Base-by-base conservation (phyloP, 1,140 invertebrate genomes). In the Trichogramma pretiosum region DNA sequence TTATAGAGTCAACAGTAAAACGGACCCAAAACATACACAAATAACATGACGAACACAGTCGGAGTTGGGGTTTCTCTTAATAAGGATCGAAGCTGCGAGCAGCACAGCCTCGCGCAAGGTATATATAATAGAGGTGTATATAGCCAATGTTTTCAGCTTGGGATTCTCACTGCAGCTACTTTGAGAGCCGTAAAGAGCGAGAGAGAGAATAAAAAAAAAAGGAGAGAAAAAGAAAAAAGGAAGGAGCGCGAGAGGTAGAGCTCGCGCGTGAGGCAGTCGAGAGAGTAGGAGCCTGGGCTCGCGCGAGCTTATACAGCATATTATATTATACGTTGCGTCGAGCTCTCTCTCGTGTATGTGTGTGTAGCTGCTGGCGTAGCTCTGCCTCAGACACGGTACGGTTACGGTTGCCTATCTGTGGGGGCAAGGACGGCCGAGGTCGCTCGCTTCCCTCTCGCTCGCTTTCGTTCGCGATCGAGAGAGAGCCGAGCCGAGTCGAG, bases 341-440 rank as follows among this genome's bases (percentile, higher is more conserved):
- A n/a, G n/a, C 26, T 9, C 26, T 9, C 26, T 30, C 26, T 13
- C 8, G 7, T 9, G 7, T 30, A 7, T 30, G 26, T 30, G 8
- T 30, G 26, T 30, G 13, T 30, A 30, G 26, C 26, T 9, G 26
- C 26, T 30, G 26, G n/a, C n/a, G n/a, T n/a, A n/a, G n/a, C n/a
- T n/a, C n/a, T n/a, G n/a, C n/a, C n/a, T n/a, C n/a, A n/a, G n/a
- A n/a, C n/a, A n/a, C n/a, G n/a, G n/a, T n/a, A 36, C 41, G 48
- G 53, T 57, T 56, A 60, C 58, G 56, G 64, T 60, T 68, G 65
- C 65, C 65, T 65, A 61, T 54, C 53, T 40, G 52, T 60, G 48
- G 64, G 64, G 64, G 69, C 69, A 72, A 72, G 69, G 69, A 70
- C 69, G 69, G 61, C 62, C 69, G 69, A 72, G 67, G 67, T 66